A percentile compares a stretch with the other conserved stretches of the same genome.
phyloP scores from a whole-genome alignment of 2,113 vertebrate species.

The Carassius carassius region DNA sequence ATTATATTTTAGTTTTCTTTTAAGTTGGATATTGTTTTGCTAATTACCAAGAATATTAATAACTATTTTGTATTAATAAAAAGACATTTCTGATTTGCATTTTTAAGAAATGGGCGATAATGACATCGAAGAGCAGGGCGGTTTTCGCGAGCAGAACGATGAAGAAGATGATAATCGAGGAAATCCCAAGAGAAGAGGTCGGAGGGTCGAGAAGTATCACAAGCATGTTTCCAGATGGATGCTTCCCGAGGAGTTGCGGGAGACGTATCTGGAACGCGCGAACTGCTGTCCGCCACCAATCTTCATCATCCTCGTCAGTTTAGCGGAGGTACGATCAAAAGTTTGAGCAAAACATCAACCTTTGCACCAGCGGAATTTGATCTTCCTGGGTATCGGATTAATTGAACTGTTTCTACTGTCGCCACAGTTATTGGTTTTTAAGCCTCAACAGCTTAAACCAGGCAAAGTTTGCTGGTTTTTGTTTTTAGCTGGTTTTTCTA shows the following conservation, averaged over 20 bases:
- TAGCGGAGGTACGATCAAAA: conserved; percentile 77
- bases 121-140: conserved; percentile 66
- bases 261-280: conserved; percentile 79
- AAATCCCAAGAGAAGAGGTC: conserved; percentile 30
- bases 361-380: background rate
- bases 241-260: conserved; percentile 76
- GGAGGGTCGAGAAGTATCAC: conserved; percentile 76
- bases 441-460: background rate
- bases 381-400: background rate
- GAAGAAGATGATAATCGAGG: background rate
- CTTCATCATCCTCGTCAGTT: conserved; percentile 86
- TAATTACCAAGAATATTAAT: background rate
- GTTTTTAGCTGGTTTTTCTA: background rate
- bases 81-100: background rate
- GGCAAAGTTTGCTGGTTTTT: background rate
- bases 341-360: background rate
- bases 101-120: conserved; percentile 59
- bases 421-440: background rate
- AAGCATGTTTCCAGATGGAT: conserved; percentile 81
- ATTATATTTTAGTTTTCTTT: background rate
- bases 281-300: conserved; percentile 86
- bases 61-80: too few species aligned
- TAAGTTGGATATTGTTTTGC: background rate
- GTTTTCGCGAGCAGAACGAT: conserved; percentile 58
- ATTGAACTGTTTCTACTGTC: background rate